phyloP scores from a whole-genome alignment of 1,140 invertebrate genomes.

The Popillia japonica region DNA sequence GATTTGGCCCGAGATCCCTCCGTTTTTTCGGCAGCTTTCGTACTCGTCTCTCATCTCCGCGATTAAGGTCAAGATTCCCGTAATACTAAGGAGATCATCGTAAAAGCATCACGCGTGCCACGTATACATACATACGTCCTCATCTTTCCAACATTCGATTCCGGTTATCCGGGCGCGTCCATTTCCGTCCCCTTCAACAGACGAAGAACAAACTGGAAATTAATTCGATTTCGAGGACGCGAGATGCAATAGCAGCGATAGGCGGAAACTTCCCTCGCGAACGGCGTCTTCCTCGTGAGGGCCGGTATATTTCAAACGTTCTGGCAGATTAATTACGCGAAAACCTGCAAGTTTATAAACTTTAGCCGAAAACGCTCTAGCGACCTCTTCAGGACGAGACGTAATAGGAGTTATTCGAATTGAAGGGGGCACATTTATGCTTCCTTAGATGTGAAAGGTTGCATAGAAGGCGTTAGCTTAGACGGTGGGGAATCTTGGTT shows the following conservation, averaged over 20 bases:
- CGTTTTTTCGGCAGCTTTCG: background rate
- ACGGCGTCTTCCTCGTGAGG: background rate
- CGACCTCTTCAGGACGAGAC: background rate
- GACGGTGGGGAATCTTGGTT: too few relatives aligned
- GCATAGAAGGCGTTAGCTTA: too few relatives aligned
- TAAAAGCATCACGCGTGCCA: background rate
- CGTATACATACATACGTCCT: background rate
- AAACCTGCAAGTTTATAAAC: conserved; percentile 11
- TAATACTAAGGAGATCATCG: background rate
- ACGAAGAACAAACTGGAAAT: background rate
- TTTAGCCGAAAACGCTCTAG: too few relatives aligned
- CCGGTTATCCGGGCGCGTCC: background rate
- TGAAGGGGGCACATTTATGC: background rate
- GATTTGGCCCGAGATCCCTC: background rate
- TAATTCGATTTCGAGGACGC: background rate
- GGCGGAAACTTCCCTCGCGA: background rate
- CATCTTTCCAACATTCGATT: background rate
- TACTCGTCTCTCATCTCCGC: background rate
- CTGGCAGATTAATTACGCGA: conserved; percentile 14
- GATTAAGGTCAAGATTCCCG: conserved; percentile 2
- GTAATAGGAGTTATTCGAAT: background rate
- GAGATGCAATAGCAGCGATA: background rate
- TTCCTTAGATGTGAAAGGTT: background rate
- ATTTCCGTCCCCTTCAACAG: background rate
- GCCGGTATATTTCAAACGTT: background rate